Conservation (phyloP, 2,888 invertebrate genomes). For the Andrena praecox region DNA sequence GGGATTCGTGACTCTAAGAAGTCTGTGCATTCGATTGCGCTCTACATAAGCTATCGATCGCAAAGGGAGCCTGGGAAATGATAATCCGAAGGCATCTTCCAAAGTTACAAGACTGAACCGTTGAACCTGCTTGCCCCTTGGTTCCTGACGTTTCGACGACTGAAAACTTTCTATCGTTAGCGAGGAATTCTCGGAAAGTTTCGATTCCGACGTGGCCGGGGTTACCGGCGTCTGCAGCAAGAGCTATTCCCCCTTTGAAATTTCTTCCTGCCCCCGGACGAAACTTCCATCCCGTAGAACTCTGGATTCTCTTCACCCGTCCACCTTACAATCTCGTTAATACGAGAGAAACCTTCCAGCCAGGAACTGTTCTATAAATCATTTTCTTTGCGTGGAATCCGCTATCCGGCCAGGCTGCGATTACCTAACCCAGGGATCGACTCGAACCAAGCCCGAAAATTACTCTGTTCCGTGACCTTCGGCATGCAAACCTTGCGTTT, state of each 20-base stretch:
- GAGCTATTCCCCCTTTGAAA: slow-evolving; percentile 62
- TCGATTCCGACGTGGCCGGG: slow-evolving; percentile 40
- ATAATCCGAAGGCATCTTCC: slow-evolving; percentile 47
- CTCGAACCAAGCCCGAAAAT: slow-evolving; percentile 42
- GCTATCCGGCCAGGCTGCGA: slow-evolving; percentile 38
- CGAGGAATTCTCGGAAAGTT: slow-evolving; percentile 61
- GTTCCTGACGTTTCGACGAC: slow-evolving; percentile 46
- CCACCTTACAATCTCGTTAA: slow-evolving; percentile 66
- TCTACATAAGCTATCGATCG: not conserved
- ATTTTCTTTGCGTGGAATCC: slow-evolving; percentile 63
- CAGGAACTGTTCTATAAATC: slow-evolving; percentile 58
- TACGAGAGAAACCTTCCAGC: slow-evolving; percentile 42
- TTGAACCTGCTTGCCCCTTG: slow-evolving; percentile 24
- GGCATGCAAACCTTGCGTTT: not conserved
- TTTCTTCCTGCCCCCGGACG: slow-evolving; percentile 55
- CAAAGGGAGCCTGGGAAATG: slow-evolving; percentile 8
- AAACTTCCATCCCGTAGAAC: slow-evolving; percentile 52
- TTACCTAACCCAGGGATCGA: slow-evolving; percentile 35
- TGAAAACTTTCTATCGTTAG: slow-evolving; percentile 67
- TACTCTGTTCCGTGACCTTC: slow-evolving; percentile 57
- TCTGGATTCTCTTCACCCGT: slow-evolving; percentile 52
- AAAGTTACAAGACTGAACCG: slow-evolving; percentile 28
- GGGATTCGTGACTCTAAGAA: not conserved
- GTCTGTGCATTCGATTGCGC: not conserved
- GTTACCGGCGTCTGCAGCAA: slow-evolving; percentile 49